phyloP scores from a whole-genome alignment of 2,888 invertebrate species.

The Tineola bisselliella region DNA sequence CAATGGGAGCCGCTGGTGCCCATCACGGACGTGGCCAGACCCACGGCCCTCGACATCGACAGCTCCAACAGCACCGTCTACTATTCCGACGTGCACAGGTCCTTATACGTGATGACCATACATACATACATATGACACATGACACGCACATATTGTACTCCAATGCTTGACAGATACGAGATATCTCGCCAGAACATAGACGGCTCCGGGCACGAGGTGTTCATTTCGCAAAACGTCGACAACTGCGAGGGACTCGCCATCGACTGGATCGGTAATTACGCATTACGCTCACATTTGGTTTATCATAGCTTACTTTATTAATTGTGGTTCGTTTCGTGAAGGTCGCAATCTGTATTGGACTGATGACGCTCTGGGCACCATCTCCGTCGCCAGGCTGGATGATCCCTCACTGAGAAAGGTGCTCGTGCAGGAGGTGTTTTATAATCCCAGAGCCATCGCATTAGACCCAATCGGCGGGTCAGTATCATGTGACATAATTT shows the following conservation, averaged over 20 bases:
- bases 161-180: slow-evolving; percentile 44
- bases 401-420: slow-evolving; percentile 63
- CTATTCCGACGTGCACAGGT: slow-evolving; percentile 65
- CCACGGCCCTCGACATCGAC: slow-evolving; percentile 77
- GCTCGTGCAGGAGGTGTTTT: slow-evolving; percentile 68
- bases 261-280: slow-evolving; percentile 77
- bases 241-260: slow-evolving; percentile 81
- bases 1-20: slow-evolving; percentile 76
- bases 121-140: too few relatives aligned
- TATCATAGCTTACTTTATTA: neutral
- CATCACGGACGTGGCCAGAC: slow-evolving; percentile 72
- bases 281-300: neutral
- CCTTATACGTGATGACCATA: neutral
- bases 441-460: slow-evolving; percentile 71
- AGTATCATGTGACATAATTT: too few relatives aligned
- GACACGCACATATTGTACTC: too few relatives aligned
- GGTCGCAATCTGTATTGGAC: slow-evolving; percentile 83
- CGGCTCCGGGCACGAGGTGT: slow-evolving; percentile 65
- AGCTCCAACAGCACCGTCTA: slow-evolving; percentile 68
- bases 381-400: slow-evolving; percentile 74
- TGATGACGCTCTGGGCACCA: slow-evolving; percentile 73
- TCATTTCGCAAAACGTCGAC: slow-evolving; percentile 68
- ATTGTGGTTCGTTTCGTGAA: slow-evolving; percentile 19
- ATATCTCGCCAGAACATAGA: slow-evolving; percentile 74
- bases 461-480: slow-evolving; percentile 67